Conservation (phyloP, 2,113 vertebrate species). For the Campylomormyrus tamandua region DNA sequence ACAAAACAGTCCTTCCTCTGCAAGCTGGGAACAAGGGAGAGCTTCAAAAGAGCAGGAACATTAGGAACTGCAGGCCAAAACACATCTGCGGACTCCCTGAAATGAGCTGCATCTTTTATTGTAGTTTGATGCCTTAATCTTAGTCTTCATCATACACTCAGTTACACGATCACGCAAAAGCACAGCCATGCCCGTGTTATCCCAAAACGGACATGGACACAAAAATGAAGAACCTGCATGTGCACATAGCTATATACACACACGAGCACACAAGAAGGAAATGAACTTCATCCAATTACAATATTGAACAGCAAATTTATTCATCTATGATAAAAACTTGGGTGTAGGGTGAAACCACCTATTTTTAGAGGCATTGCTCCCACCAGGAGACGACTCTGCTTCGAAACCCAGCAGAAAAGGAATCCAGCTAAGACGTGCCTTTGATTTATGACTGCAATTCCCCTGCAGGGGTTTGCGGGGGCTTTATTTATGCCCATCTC, state of each 20-base stretch:
- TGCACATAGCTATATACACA: neutral
- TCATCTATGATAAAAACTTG: neutral
- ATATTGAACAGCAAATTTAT: neutral
- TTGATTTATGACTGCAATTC: constrained; percentile 14
- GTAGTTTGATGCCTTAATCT: neutral
- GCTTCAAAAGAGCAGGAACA: neutral
- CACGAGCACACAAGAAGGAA: neutral
- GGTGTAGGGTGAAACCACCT: neutral
- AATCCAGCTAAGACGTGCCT: neutral
- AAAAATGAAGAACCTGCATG: neutral
- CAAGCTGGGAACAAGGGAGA: neutral
- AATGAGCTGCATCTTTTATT: neutral
- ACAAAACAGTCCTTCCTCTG: neutral
- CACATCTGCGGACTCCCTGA: neutral
- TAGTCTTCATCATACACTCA: neutral
- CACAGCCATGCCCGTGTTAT: neutral
- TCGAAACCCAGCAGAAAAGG: neutral
- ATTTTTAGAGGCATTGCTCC: neutral
- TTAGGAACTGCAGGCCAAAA: neutral
- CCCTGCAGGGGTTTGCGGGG: neutral
- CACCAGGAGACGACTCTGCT: neutral
- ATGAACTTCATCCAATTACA: neutral
- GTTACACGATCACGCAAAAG: neutral
- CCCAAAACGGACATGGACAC: neutral
- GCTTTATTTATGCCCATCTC: constrained; percentile 1